Evolutionary conservation across 2,888 invertebrate genomes (phyloP), one percentile per base, ranked within the genome.

Genomic region (Idaea dimidiata): DNA sequence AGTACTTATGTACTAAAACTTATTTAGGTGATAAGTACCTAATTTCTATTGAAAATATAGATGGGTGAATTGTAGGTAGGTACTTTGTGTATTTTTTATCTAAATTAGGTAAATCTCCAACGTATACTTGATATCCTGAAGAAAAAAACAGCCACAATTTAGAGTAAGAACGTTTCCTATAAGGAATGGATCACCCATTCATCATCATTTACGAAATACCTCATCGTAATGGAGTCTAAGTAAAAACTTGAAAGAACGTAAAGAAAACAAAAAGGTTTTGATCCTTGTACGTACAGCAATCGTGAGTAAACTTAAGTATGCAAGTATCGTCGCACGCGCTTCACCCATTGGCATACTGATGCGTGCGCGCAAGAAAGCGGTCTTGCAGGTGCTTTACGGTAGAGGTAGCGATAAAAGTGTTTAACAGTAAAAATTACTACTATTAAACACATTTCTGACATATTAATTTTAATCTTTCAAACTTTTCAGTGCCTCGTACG

Each of bases 351-450:
- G 72, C 66, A 70, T 74, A 71, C 62, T 63, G 62, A 76, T 72
- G 68, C 69, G 71, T 33, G 54, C 55, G 70, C 66, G 67, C 68
- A 80, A 71, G 80, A 80, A 80, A 81, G 82, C 75, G 68, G 72
- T 69, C 66, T 66, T 66, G 58, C 75, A 72, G 73, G 72, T 75
- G 75, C 71, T 64, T 66, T 67, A 65, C 56, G 64, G 65, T 43
- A 43, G 3, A 8, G 8, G 10, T 43, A 43, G 43, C 10, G 43
- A 43, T 43, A 43, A 43, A 43, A 43, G 43, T 43, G 43, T 43
- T 43, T 14, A 43, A 3, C 8, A 5, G 43, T 43, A 10, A 24
- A 24, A 24, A 24, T 24, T 24, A 24, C 24, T 3, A 24, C 24
- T 1, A 24, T 24, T 24, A 24, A 24, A 24, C 5, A 24, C 24